Base-by-base conservation (phyloP, 2,113 vertebrate species). In the Miniopterus natalensis region DNA sequence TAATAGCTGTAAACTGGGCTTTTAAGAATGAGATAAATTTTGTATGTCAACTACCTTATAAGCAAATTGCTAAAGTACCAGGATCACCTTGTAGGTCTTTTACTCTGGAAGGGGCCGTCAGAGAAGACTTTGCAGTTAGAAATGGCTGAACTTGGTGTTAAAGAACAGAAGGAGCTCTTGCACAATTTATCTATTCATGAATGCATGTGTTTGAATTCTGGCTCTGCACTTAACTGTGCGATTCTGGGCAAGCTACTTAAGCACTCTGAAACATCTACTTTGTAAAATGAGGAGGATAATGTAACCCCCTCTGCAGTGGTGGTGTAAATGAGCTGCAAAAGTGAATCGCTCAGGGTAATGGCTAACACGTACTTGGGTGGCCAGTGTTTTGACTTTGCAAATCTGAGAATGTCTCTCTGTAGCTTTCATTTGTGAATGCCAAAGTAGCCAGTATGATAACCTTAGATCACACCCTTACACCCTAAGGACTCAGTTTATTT, bases 1-100 rank as follows among this genome's bases (percentile, higher is more conserved):
- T 15, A 78, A 87, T 0, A 42, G 63, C 15, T 95, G 59, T 84
- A 57, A 88, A 94, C 40, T 78, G n/a, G 57, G 15, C 36, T 61
- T 92, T 90, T 74, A 88, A 36, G 55, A 95, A 92, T 78, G 47
- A 96, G 66, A 65, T 68, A 75, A 90, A 61, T 51, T 65, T 63
- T 77, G 20, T 40, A 53, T 9, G 27, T 79, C n/a, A 61, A 6
- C 63, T 95, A 65, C 59, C 45, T 93, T 66, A 57, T 20, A 17
- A 70, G 23, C 65, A 88, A 93, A 92, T 18, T 87, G 40, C 40
- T 84, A 31, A 85, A 78, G 53, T 55, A 66, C 45, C 42, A 92
- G 31, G 36, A 80, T 91, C 27, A 65, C 42, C 29, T 40, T 70
- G 11, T 2, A 51, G 31, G 15, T 45, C 7, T 80, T 59, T 10